Conservation (phyloP, 2,113 vertebrate genomes). For the Glaucomys volans region DNA sequence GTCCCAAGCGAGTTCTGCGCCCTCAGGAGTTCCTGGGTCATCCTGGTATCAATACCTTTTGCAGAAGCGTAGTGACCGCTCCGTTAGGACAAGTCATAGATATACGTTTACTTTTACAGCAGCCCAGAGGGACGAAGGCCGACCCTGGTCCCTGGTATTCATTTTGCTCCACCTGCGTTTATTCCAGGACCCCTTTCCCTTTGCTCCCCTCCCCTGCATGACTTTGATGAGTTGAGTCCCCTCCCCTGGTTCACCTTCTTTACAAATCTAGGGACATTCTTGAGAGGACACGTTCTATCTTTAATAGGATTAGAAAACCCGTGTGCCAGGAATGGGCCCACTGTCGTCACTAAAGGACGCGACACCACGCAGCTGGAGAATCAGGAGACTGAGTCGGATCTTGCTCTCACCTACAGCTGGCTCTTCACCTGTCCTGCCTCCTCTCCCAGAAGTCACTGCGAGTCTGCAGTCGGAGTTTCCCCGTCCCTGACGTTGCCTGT, state of each 20-base stretch:
- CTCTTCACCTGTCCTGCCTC: not conserved
- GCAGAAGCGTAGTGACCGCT: too few species aligned
- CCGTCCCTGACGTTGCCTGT: not conserved
- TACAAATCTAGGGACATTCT: not conserved
- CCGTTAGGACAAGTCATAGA: too few species aligned
- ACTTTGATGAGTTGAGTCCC: too few species aligned
- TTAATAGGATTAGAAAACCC: not conserved
- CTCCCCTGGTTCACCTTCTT: not conserved
- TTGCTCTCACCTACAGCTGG: fast-evolving
- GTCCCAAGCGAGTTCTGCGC: too few species aligned
- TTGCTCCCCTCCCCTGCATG: too few species aligned
- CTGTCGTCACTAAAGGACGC: too few species aligned
- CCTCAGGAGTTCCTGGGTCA: too few species aligned
- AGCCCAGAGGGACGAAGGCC: too few species aligned
- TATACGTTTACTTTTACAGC: too few species aligned
- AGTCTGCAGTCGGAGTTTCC: not conserved
- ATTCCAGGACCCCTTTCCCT: not conserved
- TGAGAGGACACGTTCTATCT: not conserved
- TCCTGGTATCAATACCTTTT: not conserved
- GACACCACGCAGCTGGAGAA: not conserved
- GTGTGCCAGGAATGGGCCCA: fast-evolving
- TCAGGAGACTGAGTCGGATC: too few species aligned
- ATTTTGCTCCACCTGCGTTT: not conserved
- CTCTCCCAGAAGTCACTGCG: not conserved
- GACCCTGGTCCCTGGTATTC: not conserved